A percentile compares a stretch with the other conserved stretches of the same genome.
phyloP scores from a whole-genome alignment of 2,797 vertebrate species.

The Lemur catta region DNA sequence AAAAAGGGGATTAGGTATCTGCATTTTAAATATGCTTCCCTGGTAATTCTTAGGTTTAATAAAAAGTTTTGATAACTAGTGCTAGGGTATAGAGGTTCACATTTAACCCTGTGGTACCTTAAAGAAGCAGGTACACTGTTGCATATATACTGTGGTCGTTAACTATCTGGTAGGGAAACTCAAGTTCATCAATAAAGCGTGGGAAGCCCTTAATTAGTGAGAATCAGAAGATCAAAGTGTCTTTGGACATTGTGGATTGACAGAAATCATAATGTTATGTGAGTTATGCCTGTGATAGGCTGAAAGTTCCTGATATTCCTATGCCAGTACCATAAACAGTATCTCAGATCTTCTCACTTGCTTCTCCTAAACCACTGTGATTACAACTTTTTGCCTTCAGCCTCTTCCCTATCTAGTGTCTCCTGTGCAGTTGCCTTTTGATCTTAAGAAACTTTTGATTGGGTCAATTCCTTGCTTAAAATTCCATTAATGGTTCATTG shows the following conservation, averaged over 20 bases:
- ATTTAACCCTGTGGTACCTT: not conserved
- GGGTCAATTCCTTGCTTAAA: not conserved
- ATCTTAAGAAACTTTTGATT: not conserved
- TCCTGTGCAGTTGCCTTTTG: not conserved
- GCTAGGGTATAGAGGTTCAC: not conserved
- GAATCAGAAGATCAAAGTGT: slow-evolving; percentile 5
- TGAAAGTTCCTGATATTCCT: not conserved
- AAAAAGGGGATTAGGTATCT: not conserved
- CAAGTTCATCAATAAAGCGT: not conserved
- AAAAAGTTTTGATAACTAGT: not conserved
- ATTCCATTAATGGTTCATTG: not conserved
- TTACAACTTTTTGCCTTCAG: not conserved
- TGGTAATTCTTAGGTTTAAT: not conserved
- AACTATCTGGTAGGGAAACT: not conserved
- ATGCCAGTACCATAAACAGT: not conserved
- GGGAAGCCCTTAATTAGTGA: not conserved
- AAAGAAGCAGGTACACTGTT: not conserved
- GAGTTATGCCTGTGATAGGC: not conserved
- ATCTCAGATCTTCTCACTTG: not conserved
- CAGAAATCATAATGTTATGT: not conserved
- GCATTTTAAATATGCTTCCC: not conserved
- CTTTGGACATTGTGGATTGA: not conserved
- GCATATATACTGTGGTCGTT: not conserved
- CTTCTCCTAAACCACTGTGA: not conserved
- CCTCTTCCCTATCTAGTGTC: not conserved